phyloP scores from a whole-genome alignment of 2,797 vertebrate species.

The Zalophus californianus region DNA sequence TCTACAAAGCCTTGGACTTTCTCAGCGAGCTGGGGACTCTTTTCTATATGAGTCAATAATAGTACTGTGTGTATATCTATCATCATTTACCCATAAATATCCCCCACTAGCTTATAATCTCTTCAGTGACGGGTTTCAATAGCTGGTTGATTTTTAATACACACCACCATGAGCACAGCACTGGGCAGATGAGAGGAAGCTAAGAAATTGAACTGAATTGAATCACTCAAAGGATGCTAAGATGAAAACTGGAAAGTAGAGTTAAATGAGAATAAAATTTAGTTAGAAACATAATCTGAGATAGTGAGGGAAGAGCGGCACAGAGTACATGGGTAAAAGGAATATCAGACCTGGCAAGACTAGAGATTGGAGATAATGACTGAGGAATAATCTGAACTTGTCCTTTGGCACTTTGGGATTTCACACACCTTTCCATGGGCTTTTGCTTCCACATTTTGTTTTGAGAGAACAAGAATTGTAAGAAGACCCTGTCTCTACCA shows the following conservation, averaged over 20 bases:
- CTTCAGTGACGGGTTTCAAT: background rate
- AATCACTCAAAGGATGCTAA: background rate
- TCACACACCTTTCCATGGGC: background rate
- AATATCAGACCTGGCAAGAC: background rate
- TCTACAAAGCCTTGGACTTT: background rate
- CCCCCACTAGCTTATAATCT: background rate
- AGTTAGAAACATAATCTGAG: background rate
- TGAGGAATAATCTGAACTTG: background rate
- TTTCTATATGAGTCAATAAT: background rate
- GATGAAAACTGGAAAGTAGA: background rate
- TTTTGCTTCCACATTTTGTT: background rate
- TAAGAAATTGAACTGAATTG: background rate
- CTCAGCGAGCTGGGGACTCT: background rate
- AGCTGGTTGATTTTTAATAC: background rate
- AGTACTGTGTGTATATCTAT: background rate
- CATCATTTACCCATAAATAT: background rate
- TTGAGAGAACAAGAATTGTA: background rate
- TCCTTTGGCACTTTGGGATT: background rate
- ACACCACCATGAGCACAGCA: background rate
- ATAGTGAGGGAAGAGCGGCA: background rate
- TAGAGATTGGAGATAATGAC: background rate
- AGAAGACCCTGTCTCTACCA: background rate
- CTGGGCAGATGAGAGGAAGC: background rate
- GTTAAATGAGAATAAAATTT: background rate
- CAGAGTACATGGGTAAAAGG: background rate